Percentiles rank a stretch among this genome's conserved stretches.
phyloP scores from a whole-genome alignment of 2,113 vertebrate species.

The Diadophis punctatus region DNA sequence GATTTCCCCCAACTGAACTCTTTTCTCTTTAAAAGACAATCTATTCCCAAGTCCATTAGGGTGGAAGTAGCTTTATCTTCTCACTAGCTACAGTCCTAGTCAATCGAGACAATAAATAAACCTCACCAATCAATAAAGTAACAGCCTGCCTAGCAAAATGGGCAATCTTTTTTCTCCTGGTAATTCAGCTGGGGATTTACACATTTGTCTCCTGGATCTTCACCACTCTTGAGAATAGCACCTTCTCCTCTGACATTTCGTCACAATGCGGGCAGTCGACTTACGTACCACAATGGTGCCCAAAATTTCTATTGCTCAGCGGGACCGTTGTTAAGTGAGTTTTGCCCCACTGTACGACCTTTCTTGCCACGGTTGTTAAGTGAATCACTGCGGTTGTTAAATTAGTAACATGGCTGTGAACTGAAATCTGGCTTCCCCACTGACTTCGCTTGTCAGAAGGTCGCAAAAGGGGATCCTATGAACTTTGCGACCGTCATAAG shows the following conservation, averaged over 20 bases:
- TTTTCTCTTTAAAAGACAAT: background rate
- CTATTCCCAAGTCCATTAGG: background rate
- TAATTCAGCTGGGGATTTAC: background rate
- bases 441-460: background rate
- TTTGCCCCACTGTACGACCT: no score
- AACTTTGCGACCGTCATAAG: no score
- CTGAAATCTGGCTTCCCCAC: background rate
- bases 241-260: background rate
- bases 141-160: background rate
- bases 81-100: background rate
- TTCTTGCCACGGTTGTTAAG: no score
- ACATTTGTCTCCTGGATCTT: background rate
- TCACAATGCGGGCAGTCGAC: background rate
- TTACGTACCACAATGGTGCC: no score
- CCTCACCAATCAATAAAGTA: background rate
- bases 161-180: background rate
- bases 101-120: background rate
- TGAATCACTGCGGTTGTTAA: no score
- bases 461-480: no score
- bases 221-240: background rate
- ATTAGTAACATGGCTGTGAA: no score
- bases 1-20: background rate
- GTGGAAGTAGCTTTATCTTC: background rate
- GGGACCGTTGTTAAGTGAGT: no score
- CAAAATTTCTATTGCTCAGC: no score